Evolutionary conservation across 2,113 vertebrate species (phyloP).

Genomic region (Zootoca vivipara): DNA sequence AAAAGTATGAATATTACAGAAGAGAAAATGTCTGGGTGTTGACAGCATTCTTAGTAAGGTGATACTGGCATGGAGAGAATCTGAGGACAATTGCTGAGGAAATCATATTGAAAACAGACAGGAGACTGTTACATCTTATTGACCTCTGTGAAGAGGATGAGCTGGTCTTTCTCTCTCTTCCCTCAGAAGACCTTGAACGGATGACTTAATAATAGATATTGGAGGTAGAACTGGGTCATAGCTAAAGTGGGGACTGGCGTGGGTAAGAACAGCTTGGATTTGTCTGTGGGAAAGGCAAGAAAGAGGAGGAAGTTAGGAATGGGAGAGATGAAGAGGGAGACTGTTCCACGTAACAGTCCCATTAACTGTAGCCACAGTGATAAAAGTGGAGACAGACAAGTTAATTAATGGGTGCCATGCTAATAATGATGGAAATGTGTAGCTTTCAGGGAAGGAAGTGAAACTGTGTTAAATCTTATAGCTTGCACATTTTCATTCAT

Average conservation of each 20-base stretch:
- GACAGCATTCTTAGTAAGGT: neutral
- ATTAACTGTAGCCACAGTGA: neutral
- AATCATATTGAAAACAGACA: neutral
- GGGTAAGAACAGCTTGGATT: neutral
- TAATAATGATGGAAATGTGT: constrained; percentile 15
- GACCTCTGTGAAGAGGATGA: neutral
- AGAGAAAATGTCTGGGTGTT: neutral
- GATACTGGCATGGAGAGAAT: neutral
- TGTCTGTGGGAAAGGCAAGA: neutral
- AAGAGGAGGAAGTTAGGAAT: neutral
- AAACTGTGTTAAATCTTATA: neutral
- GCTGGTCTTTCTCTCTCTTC: neutral
- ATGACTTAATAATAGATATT: neutral
- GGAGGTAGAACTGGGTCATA: neutral
- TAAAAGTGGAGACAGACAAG: constrained; percentile 7
- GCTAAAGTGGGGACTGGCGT: too few relatives aligned
- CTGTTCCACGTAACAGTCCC: neutral
- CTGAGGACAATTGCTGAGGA: neutral
- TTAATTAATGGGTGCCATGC: neutral
- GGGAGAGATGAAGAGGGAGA: neutral
- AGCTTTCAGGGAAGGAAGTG: constrained; percentile 5
- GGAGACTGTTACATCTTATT: neutral
- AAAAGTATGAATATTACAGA: neutral
- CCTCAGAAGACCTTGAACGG: neutral
- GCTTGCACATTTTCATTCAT: constrained; percentile 7